These are phyloP conservation scores for Thyatira batis DNA, from an alignment of 2,888 invertebrate genomes.

Conservation along the genomic window DNA sequence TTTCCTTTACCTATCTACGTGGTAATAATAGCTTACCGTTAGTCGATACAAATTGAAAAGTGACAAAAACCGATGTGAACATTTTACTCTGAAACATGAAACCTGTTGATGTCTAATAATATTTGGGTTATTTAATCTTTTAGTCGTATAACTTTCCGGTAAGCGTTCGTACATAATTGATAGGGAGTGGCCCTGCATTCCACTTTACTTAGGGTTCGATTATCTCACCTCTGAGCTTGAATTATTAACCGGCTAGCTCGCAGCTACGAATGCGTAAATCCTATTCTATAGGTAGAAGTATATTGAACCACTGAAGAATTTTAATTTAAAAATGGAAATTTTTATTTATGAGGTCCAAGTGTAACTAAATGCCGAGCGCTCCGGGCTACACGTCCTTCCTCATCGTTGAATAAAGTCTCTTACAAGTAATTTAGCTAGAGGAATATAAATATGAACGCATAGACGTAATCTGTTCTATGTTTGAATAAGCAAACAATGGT, in stretches of 20 bases:
- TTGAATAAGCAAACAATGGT: too few species aligned
- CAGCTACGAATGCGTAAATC: not conserved
- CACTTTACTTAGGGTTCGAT: conserved; percentile 3
- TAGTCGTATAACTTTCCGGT: not conserved
- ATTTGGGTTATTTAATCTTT: not conserved
- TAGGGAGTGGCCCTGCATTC: not conserved
- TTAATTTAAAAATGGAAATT: not conserved
- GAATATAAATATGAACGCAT: too few species aligned
- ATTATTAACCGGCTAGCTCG: conserved; percentile 3
- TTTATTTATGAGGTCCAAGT: not conserved
- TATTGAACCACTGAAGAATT: not conserved
- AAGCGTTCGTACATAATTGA: not conserved
- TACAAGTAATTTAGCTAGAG: not conserved
- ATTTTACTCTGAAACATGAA: not conserved
- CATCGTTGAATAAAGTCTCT: not conserved
- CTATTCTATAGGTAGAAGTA: not conserved
- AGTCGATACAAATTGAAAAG: not conserved
- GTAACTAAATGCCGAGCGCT: not conserved
- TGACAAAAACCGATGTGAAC: not conserved
- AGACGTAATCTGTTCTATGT: too few species aligned
- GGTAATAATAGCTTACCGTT: not conserved
- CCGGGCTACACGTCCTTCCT: not conserved
- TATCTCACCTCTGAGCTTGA: not conserved
- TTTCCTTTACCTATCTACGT: not conserved
- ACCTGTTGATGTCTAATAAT: not conserved